These are phyloP conservation scores for Gallinago jamesoni DNA, from an alignment of 2,113 vertebrate species.

Conservation along the genomic window DNA sequence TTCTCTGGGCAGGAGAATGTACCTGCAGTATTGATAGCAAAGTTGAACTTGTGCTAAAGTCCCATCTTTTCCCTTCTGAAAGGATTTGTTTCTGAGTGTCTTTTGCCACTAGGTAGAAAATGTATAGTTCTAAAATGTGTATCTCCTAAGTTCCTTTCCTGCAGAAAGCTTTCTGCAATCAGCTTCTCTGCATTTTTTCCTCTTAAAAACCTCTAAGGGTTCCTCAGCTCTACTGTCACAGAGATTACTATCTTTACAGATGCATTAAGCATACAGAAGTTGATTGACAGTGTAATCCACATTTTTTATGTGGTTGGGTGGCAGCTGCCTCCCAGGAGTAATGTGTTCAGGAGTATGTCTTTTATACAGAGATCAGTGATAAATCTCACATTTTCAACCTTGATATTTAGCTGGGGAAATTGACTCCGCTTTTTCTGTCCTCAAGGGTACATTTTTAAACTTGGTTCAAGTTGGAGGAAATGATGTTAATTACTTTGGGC, in stretches of 20 bases:
- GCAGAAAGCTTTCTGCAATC: not conserved
- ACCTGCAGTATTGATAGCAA: not conserved
- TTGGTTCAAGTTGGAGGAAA: slow-evolving; percentile 4
- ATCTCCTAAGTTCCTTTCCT: not conserved
- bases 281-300: slow-evolving; percentile 32
- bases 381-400: slow-evolving; percentile 24
- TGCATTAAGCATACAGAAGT: not conserved
- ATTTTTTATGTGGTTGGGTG: slow-evolving; percentile 35
- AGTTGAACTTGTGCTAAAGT: not conserved
- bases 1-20: not conserved
- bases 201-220: not conserved
- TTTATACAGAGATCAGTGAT: slow-evolving; percentile 3
- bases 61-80: not conserved
- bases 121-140: not conserved
- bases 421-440: not conserved
- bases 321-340: slow-evolving; percentile 29
- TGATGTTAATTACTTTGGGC: not conserved
- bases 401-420: slow-evolving; percentile 38
- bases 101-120: not conserved
- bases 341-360: not conserved
- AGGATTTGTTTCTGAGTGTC: not conserved
- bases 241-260: slow-evolving; percentile 16
- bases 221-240: not conserved
- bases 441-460: not conserved
- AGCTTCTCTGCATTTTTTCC: not conserved